phyloP scores from a whole-genome alignment of 1,140 invertebrate genomes.

The Eurytemora carolleeae region DNA sequence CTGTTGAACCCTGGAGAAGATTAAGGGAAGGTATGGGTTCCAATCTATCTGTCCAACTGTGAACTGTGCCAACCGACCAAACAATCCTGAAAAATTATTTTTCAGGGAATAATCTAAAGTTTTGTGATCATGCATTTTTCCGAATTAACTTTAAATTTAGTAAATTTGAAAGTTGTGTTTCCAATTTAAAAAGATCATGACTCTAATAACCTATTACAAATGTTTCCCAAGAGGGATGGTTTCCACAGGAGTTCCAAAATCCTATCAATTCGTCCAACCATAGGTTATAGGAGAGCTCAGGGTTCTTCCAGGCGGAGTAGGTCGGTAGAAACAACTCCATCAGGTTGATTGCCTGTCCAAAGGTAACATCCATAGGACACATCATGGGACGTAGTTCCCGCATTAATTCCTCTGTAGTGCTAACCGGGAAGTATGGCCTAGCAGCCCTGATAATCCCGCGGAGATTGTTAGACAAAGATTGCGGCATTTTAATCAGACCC shows the following conservation, averaged over 20 bases:
- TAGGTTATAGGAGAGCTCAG: constrained; percentile 6
- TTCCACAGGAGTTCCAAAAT: constrained; percentile 53
- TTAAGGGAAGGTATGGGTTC: constrained; percentile 53
- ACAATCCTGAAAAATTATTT: constrained; percentile 40
- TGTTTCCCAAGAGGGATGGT: constrained; percentile 41
- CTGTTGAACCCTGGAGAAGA: constrained; percentile 57
- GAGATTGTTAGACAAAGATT: constrained; percentile 2
- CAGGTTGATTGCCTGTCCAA: constrained; percentile 37
- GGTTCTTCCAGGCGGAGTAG: constrained; percentile 2
- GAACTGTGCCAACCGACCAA: constrained; percentile 45
- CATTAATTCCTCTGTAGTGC: constrained; percentile 65
- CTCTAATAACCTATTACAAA: too few relatives aligned
- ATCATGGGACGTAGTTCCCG: constrained; percentile 55
- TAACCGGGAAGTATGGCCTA: constrained; percentile 41
- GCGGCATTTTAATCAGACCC: constrained; percentile 29
- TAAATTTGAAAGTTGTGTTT: not conserved
- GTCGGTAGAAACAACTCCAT: constrained; percentile 57
- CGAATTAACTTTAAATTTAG: not conserved
- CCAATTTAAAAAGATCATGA: constrained; percentile 4
- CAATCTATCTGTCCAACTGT: constrained; percentile 72
- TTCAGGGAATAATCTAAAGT: not conserved
- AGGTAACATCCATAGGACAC: constrained; percentile 43
- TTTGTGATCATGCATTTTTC: not conserved
- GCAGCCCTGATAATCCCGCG: constrained; percentile 9
- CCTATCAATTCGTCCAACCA: constrained; percentile 66